phyloP scores from a whole-genome alignment of 1,140 invertebrate genomes.

The Pseudomyrmex cubaensis region DNA sequence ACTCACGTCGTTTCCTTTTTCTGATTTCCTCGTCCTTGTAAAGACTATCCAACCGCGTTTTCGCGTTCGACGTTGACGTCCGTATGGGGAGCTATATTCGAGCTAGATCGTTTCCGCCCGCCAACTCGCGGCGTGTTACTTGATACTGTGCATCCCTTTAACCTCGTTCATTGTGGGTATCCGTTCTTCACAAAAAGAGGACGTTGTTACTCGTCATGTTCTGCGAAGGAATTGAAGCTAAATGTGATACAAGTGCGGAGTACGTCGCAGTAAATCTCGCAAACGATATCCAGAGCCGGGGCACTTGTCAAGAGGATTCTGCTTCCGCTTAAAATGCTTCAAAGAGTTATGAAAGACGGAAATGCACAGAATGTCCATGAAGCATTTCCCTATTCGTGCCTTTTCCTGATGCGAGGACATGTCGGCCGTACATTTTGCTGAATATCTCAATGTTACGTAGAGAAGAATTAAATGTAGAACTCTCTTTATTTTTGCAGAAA shows the following conservation, averaged over 20 bases:
- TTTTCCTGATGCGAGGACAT: not conserved
- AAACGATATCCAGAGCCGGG: conserved; percentile 9
- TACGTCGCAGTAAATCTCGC: conserved; percentile 32
- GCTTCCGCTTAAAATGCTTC: conserved; percentile 1
- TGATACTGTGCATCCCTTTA: conserved; percentile 35
- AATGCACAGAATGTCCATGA: conserved; percentile 4
- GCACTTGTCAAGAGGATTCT: conserved; percentile 2
- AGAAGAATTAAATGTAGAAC: not conserved
- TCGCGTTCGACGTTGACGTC: conserved; percentile 25
- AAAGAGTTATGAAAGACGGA: conserved; percentile 32
- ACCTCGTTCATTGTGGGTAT: conserved; percentile 40
- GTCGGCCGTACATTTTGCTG: not conserved
- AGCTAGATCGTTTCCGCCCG: conserved; percentile 42
- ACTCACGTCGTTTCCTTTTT: conserved; percentile 47
- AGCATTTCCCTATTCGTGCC: not conserved
- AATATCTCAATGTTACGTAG: not conserved
- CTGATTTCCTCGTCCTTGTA: conserved; percentile 15
- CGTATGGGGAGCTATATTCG: conserved; percentile 37
- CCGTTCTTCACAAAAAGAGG: conserved; percentile 24
- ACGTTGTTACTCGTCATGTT: conserved; percentile 34
- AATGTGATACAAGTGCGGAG: conserved; percentile 7
- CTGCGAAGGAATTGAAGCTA: conserved; percentile 40
- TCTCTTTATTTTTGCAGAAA: not conserved
- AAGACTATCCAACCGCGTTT: conserved; percentile 32
- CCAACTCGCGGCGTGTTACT: conserved; percentile 39